Evolutionary conservation across 2,113 vertebrate genomes (phyloP).

Genomic region (Drymodes brunneopygia): DNA sequence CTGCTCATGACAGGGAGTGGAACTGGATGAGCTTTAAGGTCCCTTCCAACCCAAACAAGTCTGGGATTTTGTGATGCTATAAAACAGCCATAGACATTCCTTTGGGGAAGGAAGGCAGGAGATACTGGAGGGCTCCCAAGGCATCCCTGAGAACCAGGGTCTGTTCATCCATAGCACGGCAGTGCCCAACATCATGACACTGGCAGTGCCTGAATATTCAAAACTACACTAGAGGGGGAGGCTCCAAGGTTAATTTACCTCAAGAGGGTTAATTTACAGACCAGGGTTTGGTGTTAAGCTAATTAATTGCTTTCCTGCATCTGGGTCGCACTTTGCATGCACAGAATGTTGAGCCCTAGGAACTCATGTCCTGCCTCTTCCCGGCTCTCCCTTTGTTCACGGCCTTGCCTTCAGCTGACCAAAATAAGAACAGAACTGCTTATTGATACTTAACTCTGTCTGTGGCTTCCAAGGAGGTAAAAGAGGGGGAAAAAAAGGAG

Average conservation of each 20-base stretch:
- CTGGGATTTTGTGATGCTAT: neutral
- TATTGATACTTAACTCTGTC: neutral
- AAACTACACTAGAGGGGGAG: neutral
- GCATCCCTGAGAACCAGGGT: neutral
- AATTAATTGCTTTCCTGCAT: neutral
- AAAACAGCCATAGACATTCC: neutral
- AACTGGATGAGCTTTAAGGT: neutral
- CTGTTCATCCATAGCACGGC: neutral
- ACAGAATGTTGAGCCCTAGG: neutral
- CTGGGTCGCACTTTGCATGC: neutral
- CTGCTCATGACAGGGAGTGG: neutral
- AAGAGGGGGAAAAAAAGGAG: neutral
- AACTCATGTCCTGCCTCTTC: neutral
- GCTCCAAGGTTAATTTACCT: neutral
- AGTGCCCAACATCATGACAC: fast-evolving
- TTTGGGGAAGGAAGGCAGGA: neutral
- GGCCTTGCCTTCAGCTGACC: neutral
- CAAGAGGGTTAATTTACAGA: neutral
- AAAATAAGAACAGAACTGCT: neutral
- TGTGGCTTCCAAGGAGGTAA: neutral
- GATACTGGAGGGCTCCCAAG: neutral
- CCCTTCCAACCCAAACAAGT: neutral
- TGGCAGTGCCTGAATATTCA: neutral
- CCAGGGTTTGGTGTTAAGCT: neutral
- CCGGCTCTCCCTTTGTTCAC: neutral